phyloP scores from a whole-genome alignment of 2,797 vertebrate species.

The Alcedo quadribrachys region DNA sequence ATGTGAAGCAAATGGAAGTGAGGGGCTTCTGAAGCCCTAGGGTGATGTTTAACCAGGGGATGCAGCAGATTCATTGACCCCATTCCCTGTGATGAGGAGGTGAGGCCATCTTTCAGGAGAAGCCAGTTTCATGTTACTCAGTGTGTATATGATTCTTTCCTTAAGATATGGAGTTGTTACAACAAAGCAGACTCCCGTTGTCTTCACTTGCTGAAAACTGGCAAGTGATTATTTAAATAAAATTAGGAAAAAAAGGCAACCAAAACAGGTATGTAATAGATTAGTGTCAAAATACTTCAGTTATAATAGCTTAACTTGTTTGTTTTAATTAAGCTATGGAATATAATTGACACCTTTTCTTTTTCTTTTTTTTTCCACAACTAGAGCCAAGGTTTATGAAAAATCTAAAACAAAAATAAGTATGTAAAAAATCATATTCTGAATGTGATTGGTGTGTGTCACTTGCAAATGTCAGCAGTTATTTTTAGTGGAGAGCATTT shows the following conservation, averaged over 20 bases:
- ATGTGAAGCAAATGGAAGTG: background rate
- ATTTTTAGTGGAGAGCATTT: constrained; percentile 54
- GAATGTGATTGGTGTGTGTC: constrained; percentile 36
- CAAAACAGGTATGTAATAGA: background rate
- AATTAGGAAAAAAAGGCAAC: background rate
- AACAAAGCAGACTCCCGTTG: background rate
- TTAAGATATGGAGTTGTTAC: background rate
- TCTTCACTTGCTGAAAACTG: background rate
- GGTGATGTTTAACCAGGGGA: background rate
- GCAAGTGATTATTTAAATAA: background rate
- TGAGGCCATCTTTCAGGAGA: background rate
- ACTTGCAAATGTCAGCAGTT: constrained; percentile 54
- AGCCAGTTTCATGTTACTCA: background rate
- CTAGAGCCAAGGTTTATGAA: background rate
- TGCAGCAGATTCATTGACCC: background rate
- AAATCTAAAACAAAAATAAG: background rate
- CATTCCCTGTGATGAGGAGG: background rate
- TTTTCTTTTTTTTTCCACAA: background rate
- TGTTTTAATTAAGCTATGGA: background rate
- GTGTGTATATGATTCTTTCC: background rate
- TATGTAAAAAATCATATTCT: background rate
- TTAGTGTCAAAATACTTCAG: background rate
- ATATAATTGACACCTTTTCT: background rate
- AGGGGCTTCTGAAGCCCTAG: background rate
- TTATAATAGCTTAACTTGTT: background rate